Evolutionary conservation across 2,113 vertebrate species (phyloP).

Genomic region (Hyaena hyaena): DNA sequence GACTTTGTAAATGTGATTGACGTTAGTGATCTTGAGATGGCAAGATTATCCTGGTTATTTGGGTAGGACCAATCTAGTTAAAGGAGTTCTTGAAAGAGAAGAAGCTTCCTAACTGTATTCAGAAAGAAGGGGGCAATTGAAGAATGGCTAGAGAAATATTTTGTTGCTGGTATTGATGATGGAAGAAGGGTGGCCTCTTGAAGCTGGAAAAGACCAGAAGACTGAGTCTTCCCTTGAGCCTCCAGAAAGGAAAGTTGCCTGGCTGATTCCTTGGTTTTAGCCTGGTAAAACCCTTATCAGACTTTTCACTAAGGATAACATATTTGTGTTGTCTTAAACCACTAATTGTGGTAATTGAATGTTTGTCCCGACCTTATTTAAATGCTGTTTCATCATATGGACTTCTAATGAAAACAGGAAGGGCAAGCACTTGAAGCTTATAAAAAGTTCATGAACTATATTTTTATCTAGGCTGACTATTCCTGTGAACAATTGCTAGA

Average conservation of each 20-base stretch:
- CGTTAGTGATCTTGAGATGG: not conserved
- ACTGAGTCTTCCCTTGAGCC: not conserved
- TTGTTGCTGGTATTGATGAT: not conserved
- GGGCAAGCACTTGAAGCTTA: not conserved
- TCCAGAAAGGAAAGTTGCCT: not conserved
- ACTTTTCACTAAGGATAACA: not conserved
- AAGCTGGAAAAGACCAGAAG: not conserved
- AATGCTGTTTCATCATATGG: not conserved
- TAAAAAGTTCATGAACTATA: slow-evolving; percentile 25
- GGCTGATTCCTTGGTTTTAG: not conserved
- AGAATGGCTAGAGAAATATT: not conserved
- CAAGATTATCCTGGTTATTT: not conserved
- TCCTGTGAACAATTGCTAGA: not conserved
- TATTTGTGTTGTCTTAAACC: slow-evolving; percentile 21
- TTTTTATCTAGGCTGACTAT: slow-evolving; percentile 36
- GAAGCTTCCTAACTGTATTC: not conserved
- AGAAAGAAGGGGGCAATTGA: not conserved
- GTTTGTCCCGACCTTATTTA: not conserved
- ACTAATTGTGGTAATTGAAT: slow-evolving; percentile 57
- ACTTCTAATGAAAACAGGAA: slow-evolving; percentile 45
- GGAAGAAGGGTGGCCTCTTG: not conserved
- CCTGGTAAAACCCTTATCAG: not conserved
- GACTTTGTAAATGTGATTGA: not conserved
- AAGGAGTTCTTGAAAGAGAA: not conserved
- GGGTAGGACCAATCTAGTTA: not conserved